Evolutionary conservation across 2,797 vertebrate species (phyloP).

Genomic region (Thaleichthys pacificus): DNA sequence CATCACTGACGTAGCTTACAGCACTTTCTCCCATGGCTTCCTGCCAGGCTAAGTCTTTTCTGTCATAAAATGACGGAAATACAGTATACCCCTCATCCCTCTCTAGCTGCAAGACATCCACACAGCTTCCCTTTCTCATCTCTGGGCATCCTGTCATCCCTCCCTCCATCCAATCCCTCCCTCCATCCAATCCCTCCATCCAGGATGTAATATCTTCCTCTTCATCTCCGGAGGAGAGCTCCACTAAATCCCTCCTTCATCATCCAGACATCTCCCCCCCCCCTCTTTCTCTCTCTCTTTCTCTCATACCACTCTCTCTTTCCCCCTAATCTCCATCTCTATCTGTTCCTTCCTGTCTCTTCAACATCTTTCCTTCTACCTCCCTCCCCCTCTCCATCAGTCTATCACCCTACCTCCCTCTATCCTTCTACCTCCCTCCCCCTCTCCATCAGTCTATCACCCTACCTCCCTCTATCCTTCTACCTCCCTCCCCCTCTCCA

Average conservation of each 20-base stretch:
- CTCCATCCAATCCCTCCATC: conserved; percentile 46
- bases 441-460: neutral
- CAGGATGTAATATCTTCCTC: conserved; percentile 31
- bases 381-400: neutral
- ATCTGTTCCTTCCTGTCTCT: neutral
- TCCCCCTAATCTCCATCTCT: neutral
- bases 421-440: neutral
- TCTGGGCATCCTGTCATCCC: neutral
- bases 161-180: conserved; percentile 23
- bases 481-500: neutral
- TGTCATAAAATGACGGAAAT: too few species aligned
- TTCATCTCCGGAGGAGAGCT: conserved; percentile 13
- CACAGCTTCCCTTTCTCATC: conserved; percentile 55
- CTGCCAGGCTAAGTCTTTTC: too few species aligned
- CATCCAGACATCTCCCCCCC: conserved; percentile 28
- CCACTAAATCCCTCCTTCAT: conserved; percentile 29
- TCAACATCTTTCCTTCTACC: neutral
- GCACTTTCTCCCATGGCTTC: too few species aligned
- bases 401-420: neutral
- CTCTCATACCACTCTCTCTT: neutral
- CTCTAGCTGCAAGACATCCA: conserved; percentile 21
- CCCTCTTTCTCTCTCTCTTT: conserved; percentile 18
- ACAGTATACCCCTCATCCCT: neutral
- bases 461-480: neutral
- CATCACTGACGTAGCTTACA: too few species aligned